These are phyloP conservation scores for Hyperoplus lanceolatus DNA, from an alignment of 2,797 vertebrate genomes.

Conservation along the genomic window DNA sequence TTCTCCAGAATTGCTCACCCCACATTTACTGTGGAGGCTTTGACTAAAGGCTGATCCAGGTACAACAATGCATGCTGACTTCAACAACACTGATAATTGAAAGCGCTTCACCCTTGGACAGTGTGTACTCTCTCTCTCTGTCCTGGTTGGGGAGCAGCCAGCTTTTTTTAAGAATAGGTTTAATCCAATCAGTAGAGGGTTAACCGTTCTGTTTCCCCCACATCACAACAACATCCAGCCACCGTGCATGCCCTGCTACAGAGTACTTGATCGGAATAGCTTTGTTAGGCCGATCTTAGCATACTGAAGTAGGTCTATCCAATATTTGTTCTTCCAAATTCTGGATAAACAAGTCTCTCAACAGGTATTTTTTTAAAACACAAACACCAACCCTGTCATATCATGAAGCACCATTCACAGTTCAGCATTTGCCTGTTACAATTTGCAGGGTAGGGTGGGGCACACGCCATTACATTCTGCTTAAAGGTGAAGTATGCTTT, in stretches of 20 bases:
- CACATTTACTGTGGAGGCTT: not conserved
- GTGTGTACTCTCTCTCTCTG: constrained; percentile 27
- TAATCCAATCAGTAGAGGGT: constrained; percentile 44
- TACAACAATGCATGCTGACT: not conserved
- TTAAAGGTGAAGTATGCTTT: too few species aligned
- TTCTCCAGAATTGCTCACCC: too few species aligned
- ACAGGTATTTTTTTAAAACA: too few species aligned
- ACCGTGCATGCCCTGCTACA: not conserved
- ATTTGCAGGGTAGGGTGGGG: too few species aligned
- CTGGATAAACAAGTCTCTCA: too few species aligned
- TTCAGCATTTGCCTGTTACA: too few species aligned
- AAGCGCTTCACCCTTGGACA: constrained; percentile 9
- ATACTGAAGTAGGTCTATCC: not conserved
- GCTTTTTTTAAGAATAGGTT: not conserved
- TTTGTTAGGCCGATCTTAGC: too few species aligned
- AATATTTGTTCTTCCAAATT: not conserved
- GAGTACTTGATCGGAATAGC: not conserved
- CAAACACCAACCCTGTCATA: too few species aligned
- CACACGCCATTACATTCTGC: too few species aligned
- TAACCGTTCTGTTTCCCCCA: constrained; percentile 1
- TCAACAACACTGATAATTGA: not conserved
- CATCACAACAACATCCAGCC: constrained; percentile 8
- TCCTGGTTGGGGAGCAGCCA: constrained; percentile 27
- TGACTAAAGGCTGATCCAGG: not conserved
- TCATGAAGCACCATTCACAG: too few species aligned